Base-by-base conservation (phyloP, 2,888 invertebrate genomes). In the Drosophila anomelani region DNA sequence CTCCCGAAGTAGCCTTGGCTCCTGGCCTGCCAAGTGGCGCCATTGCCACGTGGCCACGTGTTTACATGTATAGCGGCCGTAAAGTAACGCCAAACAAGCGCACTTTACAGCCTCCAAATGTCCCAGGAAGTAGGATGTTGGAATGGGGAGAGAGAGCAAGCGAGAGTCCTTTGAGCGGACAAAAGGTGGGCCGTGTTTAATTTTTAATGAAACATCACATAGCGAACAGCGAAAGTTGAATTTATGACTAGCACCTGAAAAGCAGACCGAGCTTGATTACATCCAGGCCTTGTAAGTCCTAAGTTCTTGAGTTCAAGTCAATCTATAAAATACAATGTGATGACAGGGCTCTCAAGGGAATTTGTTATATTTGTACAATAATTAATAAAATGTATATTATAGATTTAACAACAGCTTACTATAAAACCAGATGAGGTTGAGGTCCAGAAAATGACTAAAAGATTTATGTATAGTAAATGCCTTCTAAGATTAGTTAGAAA, bases 1-100 rank as follows among this genome's bases (percentile, higher is more conserved):
- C 20, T 41, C 34, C 46, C 9, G 23, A 0, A 20, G 34, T 34
- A 26, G 8, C 49, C 39, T n/a, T n/a, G 41, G 36, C 23, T 49
- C 36, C 38, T n/a, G 58, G 34, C 23, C 57, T 23, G 47, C 36
- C 56, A 60, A 78, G 78, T 63, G 43, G 78, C 78, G 39, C 75
- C 78, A 46, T 46, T 15, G 66, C 67, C 67, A 68, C 58, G 62
- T 72, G 66, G 72, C 69, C 58, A 78, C 79, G 79, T 79, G 81
- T 76, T 81, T 76, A 78, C 81, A 81, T 79, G 76, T 76, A 79
- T 54, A 68, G 47, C 61, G 62, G 69, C 79, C 66, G 73, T 81
- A 79, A 79, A 81, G 76, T 76, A 78, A 55, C 69, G 75, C 62
- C 59, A 75, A 78, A 78, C 55, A 67, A 79, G 80, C 80, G 75